Base-by-base conservation (phyloP, 1,140 invertebrate genomes). In the Eulimnadia texana region DNA sequence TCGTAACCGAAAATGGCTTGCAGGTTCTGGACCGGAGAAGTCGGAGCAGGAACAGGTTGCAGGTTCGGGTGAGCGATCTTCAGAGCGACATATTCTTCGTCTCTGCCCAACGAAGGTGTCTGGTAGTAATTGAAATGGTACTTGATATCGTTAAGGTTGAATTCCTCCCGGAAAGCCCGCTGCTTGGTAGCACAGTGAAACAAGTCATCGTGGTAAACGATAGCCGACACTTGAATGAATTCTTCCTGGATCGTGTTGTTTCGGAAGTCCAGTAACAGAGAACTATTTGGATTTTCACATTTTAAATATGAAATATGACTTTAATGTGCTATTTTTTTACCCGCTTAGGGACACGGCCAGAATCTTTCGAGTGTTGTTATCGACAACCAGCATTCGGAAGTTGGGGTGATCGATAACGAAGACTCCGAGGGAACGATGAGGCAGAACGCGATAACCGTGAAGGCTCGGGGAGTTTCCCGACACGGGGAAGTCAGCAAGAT, bases 371-470 rank as follows among this genome's bases (percentile, higher is more conserved):
- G 81, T 75, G 10, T 75, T 75, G 27, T 86, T 79, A 56, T 73
- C 69, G 1, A 88, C 80, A 0, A 93, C 80, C 0, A 93, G 76
- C 11, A 93, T 72, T 57, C 85, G 78, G 66, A 90, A 90, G 67
- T 89, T 88, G 1, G 79, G 79, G 65, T 87, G 84, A 68, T 93
- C 89, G 1, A 89, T 81, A 2, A 82, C 82, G 66, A 90, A 92
- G 2, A 84, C 81, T 22, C 78, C 82, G 10, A 86, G 73, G 68
- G 82, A 69, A 3, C 75, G 68, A 60, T 79, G 76, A 50, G 79
- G 76, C 13, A 84, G 68, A 33, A 89, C 82, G 24, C 42, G 79
- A 80, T 57, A 84, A 83, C 52, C 80, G 6, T 42, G 33, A 42
- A 42, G 33, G 16, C 6, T 42, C 33, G 6, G 6, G 33, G 33